Base-by-base conservation (phyloP, 1,140 invertebrate species). In the Pararge aegeria region DNA sequence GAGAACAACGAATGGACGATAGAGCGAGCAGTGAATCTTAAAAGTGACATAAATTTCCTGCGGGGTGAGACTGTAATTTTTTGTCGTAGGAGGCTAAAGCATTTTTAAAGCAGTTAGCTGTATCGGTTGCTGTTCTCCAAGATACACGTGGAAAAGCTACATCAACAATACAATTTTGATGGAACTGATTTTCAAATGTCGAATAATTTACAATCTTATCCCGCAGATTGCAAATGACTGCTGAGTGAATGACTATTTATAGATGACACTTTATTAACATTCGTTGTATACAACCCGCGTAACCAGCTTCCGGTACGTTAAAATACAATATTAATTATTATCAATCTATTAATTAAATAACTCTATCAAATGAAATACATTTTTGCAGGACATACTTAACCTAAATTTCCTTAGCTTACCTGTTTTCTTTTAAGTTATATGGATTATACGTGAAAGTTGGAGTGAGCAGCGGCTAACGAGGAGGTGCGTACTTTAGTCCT, bases 351-450 rank as follows among this genome's bases (percentile, higher is more conserved):
- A 55, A 42, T 73, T 64, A 7, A 24, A 73, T 78, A 75, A 83
- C 74, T 83, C 82, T 87, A 85, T 76, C 58, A 82, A 87, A 83
- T 86, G 85, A 88, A 88, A 87, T 85, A 73, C 55, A 83, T 82
- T 84, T 70, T 73, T 80, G 85, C 74, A 87, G 81, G 81, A 78
- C 71, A 56, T 63, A 64, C 70, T 78, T 83, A 78, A 56, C 50
- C 64, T 83, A 83, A 15, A 53, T 52, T 72, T 64, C 73, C 81
- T 83, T 78, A 83, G 78, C 79, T 85, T 73, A 81, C 80, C 78
- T 86, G 85, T 85, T 83, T 86, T 88, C 78, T 84, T 86, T 80
- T 71, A 66, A 66, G 54, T 55, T 64, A 63, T 65, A 67, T 49
- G 58, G 52, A 60, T 70, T 72, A 66, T 62, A 67, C 52, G 46